Evolutionary conservation across 2,888 invertebrate species (phyloP).

Genomic region (Mellilla xanthometata): DNA sequence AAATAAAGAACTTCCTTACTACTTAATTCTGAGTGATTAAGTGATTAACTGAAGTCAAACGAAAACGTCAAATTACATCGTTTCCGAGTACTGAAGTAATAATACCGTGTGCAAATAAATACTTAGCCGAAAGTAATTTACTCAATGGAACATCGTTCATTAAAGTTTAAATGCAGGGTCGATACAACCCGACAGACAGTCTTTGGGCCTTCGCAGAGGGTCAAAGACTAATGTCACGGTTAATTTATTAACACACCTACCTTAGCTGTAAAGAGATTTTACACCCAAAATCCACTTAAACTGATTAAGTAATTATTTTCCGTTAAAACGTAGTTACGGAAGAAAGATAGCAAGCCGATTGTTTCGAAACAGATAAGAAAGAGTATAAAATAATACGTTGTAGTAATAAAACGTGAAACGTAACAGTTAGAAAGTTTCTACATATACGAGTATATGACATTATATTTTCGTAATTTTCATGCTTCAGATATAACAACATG

Average conservation of each 20-base stretch:
- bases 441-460: too few species aligned
- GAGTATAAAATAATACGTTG: too few species aligned
- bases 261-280: slow-evolving; percentile 39
- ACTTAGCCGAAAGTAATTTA: slow-evolving; percentile 14
- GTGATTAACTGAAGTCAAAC: too few species aligned
- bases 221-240: slow-evolving; percentile 51
- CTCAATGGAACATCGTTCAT: slow-evolving; percentile 20
- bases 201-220: slow-evolving; percentile 48
- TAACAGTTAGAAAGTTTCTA: too few species aligned
- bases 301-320: slow-evolving; percentile 38
- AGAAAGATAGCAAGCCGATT: too few species aligned
- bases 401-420: too few species aligned
- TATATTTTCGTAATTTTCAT: too few species aligned
- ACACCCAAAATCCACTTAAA: slow-evolving; percentile 37
- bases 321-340: slow-evolving; percentile 10
- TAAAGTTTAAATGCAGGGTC: slow-evolving; percentile 32
- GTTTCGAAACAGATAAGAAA: background rate
- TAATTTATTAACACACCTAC: slow-evolving; percentile 54
- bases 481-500: too few species aligned
- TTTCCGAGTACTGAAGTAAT: background rate
- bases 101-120: slow-evolving; percentile 14
- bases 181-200: slow-evolving; percentile 46
- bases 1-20: too few species aligned
- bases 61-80: background rate
- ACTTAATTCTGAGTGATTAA: too few species aligned